Evolutionary conservation across 2,888 invertebrate genomes (phyloP), one percentile per base, ranked within the genome.

Genomic region (Helleia helle): DNA sequence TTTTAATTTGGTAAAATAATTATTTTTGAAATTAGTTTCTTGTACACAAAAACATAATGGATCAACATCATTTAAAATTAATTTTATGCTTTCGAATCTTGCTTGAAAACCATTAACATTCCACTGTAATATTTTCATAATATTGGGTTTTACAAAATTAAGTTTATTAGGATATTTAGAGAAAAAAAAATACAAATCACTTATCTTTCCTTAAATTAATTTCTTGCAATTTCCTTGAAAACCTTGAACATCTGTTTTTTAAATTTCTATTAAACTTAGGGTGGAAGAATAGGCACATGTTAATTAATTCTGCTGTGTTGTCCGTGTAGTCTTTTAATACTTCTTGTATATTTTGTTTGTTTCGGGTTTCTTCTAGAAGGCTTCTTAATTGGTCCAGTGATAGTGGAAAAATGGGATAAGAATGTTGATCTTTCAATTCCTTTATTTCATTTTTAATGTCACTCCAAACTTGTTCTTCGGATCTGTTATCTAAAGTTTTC

Each of bases 51-150:
- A 28, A 11, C 14, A 29, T 29, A 29, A 22, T 14, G 11, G 18
- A 29, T 13, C 13, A 4, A 29, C 13, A 29, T 13, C n/a, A n/a
- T n/a, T n/a, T n/a, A n/a, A n/a, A n/a, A n/a, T n/a, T n/a, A 26
- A 8, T 26, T 27, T 22, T 36, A 17, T 34, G n/a, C 5, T 14
- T 36, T 36, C 6, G 6, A 7, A 18, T 12, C 22, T 18, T 34
- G 14, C 12, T 14, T 22, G 18, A 9, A 13, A 34, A 12, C 7
- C 22, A 7, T 17, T 14, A 5, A 29, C 22, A 22, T 39, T 39
- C 9, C n/a, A 39, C 7, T 40, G 29, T 18, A 29, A 30, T 13
- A 30, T 40, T 41, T 38, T 38, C 38, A 8, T 8, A 6, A 31
- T 6, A 31, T 31, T 7, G 15, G 18, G 13, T 5, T 15, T n/a